phyloP scores from a whole-genome alignment of 2,113 vertebrate species.

The Miniopterus natalensis region DNA sequence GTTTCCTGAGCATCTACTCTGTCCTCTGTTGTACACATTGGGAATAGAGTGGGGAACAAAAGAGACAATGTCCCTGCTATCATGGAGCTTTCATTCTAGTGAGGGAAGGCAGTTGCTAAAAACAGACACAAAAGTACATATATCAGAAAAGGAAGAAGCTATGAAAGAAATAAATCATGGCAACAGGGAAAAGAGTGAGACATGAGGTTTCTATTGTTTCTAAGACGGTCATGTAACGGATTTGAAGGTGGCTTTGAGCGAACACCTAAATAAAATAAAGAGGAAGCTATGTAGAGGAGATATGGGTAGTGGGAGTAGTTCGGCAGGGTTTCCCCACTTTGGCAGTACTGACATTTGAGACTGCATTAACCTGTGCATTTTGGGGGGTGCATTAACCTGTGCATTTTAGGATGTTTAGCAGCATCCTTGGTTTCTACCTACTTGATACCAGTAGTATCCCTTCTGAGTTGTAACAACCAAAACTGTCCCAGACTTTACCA shows the following conservation, averaged over 20 bases:
- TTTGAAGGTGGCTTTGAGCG: neutral
- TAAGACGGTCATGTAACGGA: neutral
- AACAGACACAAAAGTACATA: neutral
- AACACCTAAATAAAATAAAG: neutral
- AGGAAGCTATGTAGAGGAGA: neutral
- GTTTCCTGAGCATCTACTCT: neutral
- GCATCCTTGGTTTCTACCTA: neutral
- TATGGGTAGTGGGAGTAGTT: neutral
- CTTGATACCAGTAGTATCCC: neutral
- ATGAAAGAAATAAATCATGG: neutral
- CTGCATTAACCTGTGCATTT: neutral
- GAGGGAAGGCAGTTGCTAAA: neutral
- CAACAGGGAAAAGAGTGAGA: neutral
- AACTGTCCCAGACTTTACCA: neutral
- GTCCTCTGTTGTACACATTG: neutral
- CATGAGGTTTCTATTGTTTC: neutral
- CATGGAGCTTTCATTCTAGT: neutral
- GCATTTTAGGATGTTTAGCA: neutral
- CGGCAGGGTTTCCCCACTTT: neutral
- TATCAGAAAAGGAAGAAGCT: neutral
- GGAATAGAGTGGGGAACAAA: neutral
- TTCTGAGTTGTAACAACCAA: neutral
- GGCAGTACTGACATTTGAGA: neutral
- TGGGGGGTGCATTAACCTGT: rapidly evolving
- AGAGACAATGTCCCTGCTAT: neutral